Evolutionary conservation across 2,797 vertebrate genomes (phyloP), one percentile per base, ranked within the genome.

Genomic region (Rhinatrema bivittatum): DNA sequence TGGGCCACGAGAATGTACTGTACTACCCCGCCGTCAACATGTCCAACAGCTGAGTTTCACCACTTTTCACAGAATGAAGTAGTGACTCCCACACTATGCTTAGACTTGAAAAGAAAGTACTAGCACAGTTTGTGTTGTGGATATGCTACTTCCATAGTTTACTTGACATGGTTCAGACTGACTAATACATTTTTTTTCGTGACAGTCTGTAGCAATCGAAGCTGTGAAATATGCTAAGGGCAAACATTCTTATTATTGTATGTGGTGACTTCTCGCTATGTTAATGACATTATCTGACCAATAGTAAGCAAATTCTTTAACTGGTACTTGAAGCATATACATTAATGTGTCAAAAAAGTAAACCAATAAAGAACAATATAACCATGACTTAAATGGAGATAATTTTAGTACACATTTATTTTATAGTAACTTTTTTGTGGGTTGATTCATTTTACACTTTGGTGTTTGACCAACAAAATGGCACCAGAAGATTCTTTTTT

Each of bases 131-230:
- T 78, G 78, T 84, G 75, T 82, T 63, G 81, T 85, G 79, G 82
- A 77, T 78, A 69, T 78, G 84, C 84, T 83, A 72, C 84, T 86
- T 83, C 70, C 76, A 82, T 84, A 79, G 81, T 86, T 81, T 81
- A 86, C 84, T 85, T 83, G 82, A 84, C 80, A 77, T 74, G 79
- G 72, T 82, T 84, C 82, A 81, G 77, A 78, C 77, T 77, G 81
- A 78, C 74, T 74, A 71, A 74, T 65, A 74, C 75, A 24, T 76
- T 72, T 61, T 62, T 70, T 72, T 74, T 78, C 74, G 79, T 85
- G 79, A 85, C 79, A 53, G 79, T 77, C 80, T 78, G 76, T 84
- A 82, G 82, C 81, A 74, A 71, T 77, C 74, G 74, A 85, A 81
- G 73, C 81, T 84, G 82, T 85, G 82, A 85, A 82, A 65, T 72